phyloP scores from a whole-genome alignment of 1,140 invertebrate species.

The Drosophila miranda region DNA sequence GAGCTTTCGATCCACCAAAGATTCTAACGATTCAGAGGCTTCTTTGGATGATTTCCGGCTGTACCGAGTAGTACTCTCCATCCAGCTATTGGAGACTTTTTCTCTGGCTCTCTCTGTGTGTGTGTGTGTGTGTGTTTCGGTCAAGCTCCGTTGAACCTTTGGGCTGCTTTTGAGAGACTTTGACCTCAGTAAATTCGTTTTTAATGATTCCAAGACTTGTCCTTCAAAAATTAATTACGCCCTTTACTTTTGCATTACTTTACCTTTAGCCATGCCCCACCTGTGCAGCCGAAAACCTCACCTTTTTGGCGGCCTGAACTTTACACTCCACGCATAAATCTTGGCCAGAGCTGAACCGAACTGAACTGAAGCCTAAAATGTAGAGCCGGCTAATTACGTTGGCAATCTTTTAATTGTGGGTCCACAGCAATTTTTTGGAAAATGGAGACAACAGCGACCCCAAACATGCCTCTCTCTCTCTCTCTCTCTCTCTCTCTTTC shows the following conservation, averaged over 20 bases:
- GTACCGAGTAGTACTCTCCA: neutral
- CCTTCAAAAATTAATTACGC: conserved; percentile 51
- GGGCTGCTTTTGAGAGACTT: conserved; percentile 2
- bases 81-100: conserved; percentile 1
- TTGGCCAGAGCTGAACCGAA: conserved; percentile 33
- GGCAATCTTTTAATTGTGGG: conserved; percentile 72
- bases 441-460: conserved; percentile 51
- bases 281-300: no score
- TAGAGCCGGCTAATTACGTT: conserved; percentile 54
- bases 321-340: conserved; percentile 44
- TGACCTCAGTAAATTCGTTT: conserved; percentile 49
- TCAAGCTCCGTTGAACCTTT: conserved; percentile 34
- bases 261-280: neutral
- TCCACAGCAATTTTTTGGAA: conserved; percentile 46
- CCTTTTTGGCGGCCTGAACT: conserved; percentile 32
- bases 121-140: neutral
- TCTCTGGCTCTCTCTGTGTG: neutral
- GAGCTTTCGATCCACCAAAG: no score
- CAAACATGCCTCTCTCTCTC: no score
- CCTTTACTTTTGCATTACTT: conserved; percentile 30
- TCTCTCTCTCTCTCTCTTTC: no score
- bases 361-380: no score
- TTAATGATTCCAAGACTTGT: conserved; percentile 45
- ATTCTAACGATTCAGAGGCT: no score
- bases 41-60: no score